Conservation (phyloP, 2,797 vertebrate genomes). For the Gallinago nigripennis region DNA sequence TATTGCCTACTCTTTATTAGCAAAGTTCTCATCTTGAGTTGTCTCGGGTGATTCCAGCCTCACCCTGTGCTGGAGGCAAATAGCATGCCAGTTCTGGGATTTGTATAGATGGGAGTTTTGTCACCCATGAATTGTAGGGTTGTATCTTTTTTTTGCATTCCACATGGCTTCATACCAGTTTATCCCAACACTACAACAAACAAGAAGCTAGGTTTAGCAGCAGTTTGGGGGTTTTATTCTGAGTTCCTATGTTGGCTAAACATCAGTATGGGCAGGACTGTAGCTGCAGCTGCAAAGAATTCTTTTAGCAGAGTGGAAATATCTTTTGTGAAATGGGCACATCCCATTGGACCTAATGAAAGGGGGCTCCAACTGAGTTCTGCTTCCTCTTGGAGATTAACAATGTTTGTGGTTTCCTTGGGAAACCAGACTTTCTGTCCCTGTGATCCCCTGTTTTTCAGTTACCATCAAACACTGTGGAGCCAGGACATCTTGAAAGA, state of each 20-base stretch:
- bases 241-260: background rate
- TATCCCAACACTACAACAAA: background rate
- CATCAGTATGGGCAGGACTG: background rate
- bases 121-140: background rate
- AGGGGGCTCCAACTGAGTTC: background rate
- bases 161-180: background rate
- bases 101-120: background rate
- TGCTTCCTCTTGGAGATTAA: background rate
- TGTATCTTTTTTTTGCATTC: background rate
- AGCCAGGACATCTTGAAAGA: background rate
- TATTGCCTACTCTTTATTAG: background rate
- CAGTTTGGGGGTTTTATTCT: background rate
- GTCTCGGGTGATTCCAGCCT: background rate
- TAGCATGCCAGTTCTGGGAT: background rate
- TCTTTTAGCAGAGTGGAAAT: background rate
- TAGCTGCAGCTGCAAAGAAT: background rate
- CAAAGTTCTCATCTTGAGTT: background rate
- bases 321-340: background rate
- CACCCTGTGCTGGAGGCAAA: background rate
- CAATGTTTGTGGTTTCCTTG: background rate
- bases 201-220: background rate
- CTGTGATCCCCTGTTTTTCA: background rate
- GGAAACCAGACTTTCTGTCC: background rate
- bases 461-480: background rate
- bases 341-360: background rate